Percentiles rank a stretch among this genome's conserved stretches.
Conservation (phyloP, 2,888 invertebrate genomes). For the Mesochorus sp. region DNA sequence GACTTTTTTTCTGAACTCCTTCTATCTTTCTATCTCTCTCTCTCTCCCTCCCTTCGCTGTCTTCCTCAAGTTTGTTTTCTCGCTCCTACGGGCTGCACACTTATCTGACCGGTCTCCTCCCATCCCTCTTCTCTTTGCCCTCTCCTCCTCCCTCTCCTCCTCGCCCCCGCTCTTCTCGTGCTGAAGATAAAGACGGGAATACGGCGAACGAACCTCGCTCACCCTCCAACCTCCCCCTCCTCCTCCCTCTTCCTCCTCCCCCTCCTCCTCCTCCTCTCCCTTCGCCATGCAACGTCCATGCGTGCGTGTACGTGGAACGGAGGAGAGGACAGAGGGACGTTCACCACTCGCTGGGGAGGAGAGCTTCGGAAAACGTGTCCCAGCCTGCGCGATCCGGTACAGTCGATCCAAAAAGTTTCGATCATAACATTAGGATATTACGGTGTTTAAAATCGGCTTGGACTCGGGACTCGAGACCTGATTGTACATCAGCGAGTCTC, state of each 20-base stretch:
- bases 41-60: background rate
- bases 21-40: conserved; percentile 23
- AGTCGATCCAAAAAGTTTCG: conserved; percentile 74
- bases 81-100: conserved; percentile 20
- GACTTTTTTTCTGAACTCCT: conserved; percentile 1
- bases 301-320: conserved; percentile 31
- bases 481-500: conserved; percentile 50
- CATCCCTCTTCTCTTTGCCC: conserved; percentile 9
- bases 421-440: conserved; percentile 76
- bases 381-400: conserved; percentile 79
- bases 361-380: conserved; percentile 79
- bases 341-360: conserved; percentile 14
- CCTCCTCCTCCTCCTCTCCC: conserved; percentile 1
- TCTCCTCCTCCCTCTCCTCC: conserved; percentile 28
- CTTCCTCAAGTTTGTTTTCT: no score
- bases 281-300: conserved; percentile 12
- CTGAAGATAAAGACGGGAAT: conserved; percentile 60
- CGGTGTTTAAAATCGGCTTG: conserved; percentile 9
- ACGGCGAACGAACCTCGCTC: conserved; percentile 62
- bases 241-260: background rate
- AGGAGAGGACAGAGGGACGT: conserved; percentile 46
- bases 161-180: conserved; percentile 35
- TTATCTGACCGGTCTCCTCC: conserved; percentile 33
- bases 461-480: conserved; percentile 55
- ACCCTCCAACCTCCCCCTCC: background rate